These are phyloP conservation scores for Drosophila tani DNA, from an alignment of 1,140 invertebrate genomes.

Conservation along the genomic window DNA sequence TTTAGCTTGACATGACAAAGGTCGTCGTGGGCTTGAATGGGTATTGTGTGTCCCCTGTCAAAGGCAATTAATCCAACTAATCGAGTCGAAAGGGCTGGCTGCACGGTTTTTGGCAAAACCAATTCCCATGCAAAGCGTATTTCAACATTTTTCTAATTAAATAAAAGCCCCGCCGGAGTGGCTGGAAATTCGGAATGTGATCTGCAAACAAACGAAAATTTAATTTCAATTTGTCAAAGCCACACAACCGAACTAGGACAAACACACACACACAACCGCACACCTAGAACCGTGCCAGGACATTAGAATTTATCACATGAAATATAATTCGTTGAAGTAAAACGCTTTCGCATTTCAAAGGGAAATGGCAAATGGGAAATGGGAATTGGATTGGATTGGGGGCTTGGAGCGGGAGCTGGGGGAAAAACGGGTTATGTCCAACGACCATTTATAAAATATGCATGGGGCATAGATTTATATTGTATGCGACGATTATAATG, in stretches of 20 bases:
- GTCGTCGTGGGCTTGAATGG: neutral
- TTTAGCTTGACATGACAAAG: constrained; percentile 13
- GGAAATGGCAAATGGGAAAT: constrained; percentile 19
- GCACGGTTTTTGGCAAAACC: constrained; percentile 30
- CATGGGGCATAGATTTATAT: constrained; percentile 75
- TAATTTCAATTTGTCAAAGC: constrained; percentile 69
- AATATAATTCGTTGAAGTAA: constrained; percentile 67
- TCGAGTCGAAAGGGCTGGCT: constrained; percentile 37
- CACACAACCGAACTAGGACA: constrained; percentile 27
- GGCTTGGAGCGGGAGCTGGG: neutral
- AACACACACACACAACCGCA: constrained; percentile 9
- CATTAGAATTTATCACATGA: constrained; percentile 73
- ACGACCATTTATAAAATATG: constrained; percentile 66
- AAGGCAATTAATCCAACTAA: constrained; percentile 45
- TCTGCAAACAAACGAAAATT: constrained; percentile 61
- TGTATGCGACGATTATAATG: constrained; percentile 76
- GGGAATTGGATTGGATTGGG: constrained; percentile 12
- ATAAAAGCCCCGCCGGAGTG: constrained; percentile 46
- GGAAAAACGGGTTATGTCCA: constrained; percentile 9
- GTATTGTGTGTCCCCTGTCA: constrained; percentile 29
- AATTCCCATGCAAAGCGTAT: constrained; percentile 29
- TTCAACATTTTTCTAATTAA: constrained; percentile 59
- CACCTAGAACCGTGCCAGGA: constrained; percentile 36
- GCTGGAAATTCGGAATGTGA: constrained; percentile 53
- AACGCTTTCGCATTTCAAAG: constrained; percentile 50